Evolutionary conservation across 1,140 invertebrate genomes (phyloP).

Genomic region (Helicoverpa armigera): DNA sequence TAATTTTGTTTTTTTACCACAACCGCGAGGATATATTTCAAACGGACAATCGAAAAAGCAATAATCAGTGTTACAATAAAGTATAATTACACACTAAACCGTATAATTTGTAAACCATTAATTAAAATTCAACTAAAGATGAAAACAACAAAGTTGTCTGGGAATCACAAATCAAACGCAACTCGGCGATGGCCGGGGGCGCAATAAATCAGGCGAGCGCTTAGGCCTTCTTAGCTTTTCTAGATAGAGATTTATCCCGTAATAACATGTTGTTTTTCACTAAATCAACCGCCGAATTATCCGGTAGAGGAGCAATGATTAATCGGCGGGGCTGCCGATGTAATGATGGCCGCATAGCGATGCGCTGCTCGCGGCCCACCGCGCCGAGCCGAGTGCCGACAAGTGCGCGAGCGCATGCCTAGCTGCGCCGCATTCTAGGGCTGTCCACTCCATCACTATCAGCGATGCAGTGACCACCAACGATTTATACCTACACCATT

Average conservation of each 20-base stretch:
- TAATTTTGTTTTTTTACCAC: constrained; percentile 42
- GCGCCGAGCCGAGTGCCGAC: constrained; percentile 34
- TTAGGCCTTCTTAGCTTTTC: constrained; percentile 86
- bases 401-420: constrained; percentile 47
- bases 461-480: constrained; percentile 1
- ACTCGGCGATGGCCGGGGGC: constrained; percentile 75
- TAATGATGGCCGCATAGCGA: constrained; percentile 71
- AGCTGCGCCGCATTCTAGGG: constrained; percentile 30
- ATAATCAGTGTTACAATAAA: constrained; percentile 75
- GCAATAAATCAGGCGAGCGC: constrained; percentile 81
- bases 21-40: constrained; percentile 57
- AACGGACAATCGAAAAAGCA: constrained; percentile 71
- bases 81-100: constrained; percentile 76
- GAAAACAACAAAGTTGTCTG: constrained; percentile 76
- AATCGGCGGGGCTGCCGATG: constrained; percentile 78
- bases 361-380: constrained; percentile 17
- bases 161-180: constrained; percentile 82
- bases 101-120: constrained; percentile 82
- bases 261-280: constrained; percentile 86
- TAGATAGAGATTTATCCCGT: constrained; percentile 86
- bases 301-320: constrained; percentile 84
- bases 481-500: not conserved
- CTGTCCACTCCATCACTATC: constrained; percentile 16
- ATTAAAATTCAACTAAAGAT: constrained; percentile 85
- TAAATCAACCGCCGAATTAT: constrained; percentile 86